Base-by-base conservation (phyloP, 1,140 invertebrate species). In the Papilio polyxenes region DNA sequence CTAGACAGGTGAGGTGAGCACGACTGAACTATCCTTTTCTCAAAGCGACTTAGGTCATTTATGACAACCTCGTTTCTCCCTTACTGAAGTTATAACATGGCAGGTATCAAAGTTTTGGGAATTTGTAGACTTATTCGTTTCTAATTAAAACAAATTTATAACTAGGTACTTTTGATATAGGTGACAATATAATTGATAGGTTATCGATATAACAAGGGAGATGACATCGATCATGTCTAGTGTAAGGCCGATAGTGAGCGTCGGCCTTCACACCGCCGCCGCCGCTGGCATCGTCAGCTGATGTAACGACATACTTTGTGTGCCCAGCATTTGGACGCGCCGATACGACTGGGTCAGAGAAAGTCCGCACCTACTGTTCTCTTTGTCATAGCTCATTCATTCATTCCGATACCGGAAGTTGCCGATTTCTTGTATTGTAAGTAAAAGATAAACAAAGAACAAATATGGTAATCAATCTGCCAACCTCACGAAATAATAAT, bases 201-300 rank as follows among this genome's bases (percentile, higher is more conserved):
- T 40, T 72, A 72, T 72, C 65, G 65, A 72, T 40, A 72, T 65
- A 65, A 31, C 10, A 31, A 23, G 23, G 23, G 62, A 65, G 31
- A 72, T 37, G 65, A 72, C 65, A 72, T 72, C 65, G 31, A 37
- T 72, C 65, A 37, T 72, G 23, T 37, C 65, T 72, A 72, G 65
- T 72, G 5, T 85, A 85, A 90, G 85, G 86, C 83, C 87, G 84
- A 83, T 83, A 87, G 88, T 88, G 89, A 91, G 89, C 82, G 89
- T 86, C 87, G 90, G 83, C 91, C 91, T 92, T 92, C 91, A 90
- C 88, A 91, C 90, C 91, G 91, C 83, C 85, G 81, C 82, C 75
- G 17, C 56, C 56, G 53, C 17, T 7, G 56, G 83, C 84, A 82
- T 87, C 83, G 87, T 85, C 82, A 82, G 86, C 84, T 89, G 88